phyloP scores from a whole-genome alignment of 2,888 invertebrate species.

The Bugulina stolonifera region DNA sequence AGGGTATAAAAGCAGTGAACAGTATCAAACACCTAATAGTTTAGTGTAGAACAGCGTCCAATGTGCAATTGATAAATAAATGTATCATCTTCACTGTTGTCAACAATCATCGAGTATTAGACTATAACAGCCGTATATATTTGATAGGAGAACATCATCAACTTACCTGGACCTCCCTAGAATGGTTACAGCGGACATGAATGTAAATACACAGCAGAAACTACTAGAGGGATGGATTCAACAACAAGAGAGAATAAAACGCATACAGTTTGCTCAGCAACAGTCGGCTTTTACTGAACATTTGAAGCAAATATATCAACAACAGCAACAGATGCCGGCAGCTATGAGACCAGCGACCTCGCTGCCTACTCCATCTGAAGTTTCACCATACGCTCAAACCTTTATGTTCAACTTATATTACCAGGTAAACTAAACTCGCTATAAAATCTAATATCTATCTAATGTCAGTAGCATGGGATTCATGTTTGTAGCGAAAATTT shows the following conservation, averaged over 20 bases:
- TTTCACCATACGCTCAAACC: neutral
- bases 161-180: too few species aligned
- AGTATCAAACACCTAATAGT: too few species aligned
- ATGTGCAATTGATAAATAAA: too few species aligned
- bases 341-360: neutral
- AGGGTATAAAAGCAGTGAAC: too few species aligned
- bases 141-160: too few species aligned
- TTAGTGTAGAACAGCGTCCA: too few species aligned
- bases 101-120: too few species aligned
- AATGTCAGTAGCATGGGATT: too few species aligned
- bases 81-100: too few species aligned
- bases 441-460: too few species aligned
- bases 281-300: neutral
- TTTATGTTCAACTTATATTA: slow-evolving; percentile 21
- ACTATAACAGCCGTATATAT: too few species aligned
- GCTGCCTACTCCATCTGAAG: neutral
- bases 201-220: neutral
- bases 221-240: slow-evolving; percentile 16
- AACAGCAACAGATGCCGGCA: neutral
- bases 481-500: too few species aligned
- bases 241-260: slow-evolving; percentile 12
- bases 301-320: neutral
- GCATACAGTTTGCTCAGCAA: neutral
- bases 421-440: slow-evolving; percentile 18
- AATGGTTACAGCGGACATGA: slow-evolving; percentile 12